phyloP scores from a whole-genome alignment of 2,113 vertebrate genomes.

The Hippocampus mohnikei region DNA sequence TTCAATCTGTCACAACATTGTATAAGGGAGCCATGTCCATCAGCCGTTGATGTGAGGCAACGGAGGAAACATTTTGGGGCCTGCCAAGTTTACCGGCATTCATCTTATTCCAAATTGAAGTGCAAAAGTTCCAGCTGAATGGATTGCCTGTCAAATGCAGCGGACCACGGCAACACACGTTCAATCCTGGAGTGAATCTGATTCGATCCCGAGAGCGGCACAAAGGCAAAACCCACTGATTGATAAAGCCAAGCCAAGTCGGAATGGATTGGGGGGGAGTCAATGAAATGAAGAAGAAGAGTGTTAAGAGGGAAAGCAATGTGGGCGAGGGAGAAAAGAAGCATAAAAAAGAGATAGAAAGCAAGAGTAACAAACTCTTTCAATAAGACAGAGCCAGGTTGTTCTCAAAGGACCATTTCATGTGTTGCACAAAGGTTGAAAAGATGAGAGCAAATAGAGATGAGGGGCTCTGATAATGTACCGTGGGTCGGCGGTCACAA shows the following conservation, averaged over 20 bases:
- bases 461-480: slow-evolving; percentile 27
- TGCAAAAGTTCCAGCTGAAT: slow-evolving; percentile 60
- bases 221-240: slow-evolving; percentile 72
- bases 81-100: slow-evolving; percentile 60
- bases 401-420: slow-evolving; percentile 38
- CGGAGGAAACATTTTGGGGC: slow-evolving; percentile 65
- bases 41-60: slow-evolving; percentile 47
- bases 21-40: not conserved
- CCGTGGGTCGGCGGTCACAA: slow-evolving; percentile 16
- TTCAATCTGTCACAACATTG: not conserved
- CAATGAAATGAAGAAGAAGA: slow-evolving; percentile 39
- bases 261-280: slow-evolving; percentile 45
- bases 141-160: slow-evolving; percentile 68
- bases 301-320: slow-evolving; percentile 26
- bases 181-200: slow-evolving; percentile 64
- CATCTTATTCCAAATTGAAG: slow-evolving; percentile 68
- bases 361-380: slow-evolving; percentile 40
- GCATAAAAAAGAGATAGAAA: slow-evolving; percentile 25
- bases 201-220: slow-evolving; percentile 65
- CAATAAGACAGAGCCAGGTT: slow-evolving; percentile 33
- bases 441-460: slow-evolving; percentile 18
- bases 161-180: slow-evolving; percentile 58
- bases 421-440: slow-evolving; percentile 25
- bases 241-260: slow-evolving; percentile 66
- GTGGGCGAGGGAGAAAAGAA: slow-evolving; percentile 16